These are phyloP conservation scores for Lacerta agilis DNA, from an alignment of 2,797 vertebrate species.

Conservation along the genomic window DNA sequence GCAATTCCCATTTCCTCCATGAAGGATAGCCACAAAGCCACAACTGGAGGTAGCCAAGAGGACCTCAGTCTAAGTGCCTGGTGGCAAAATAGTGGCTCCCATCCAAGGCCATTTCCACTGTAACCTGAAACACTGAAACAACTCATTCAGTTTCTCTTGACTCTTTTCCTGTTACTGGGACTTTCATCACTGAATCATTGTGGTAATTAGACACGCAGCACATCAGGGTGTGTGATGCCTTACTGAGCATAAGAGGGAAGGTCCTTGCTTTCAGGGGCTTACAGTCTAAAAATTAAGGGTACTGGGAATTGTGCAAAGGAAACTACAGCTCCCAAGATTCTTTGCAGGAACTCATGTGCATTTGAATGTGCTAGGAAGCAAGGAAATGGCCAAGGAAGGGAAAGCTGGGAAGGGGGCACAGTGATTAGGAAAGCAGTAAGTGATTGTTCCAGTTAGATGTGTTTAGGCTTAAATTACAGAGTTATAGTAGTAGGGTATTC, in stretches of 20 bases:
- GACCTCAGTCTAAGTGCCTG: rapidly evolving
- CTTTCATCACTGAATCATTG: neutral
- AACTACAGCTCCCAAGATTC: neutral
- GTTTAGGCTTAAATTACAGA: neutral
- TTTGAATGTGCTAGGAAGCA: neutral
- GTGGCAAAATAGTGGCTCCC: neutral
- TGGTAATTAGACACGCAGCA: neutral
- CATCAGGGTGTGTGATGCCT: neutral
- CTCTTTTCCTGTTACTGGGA: neutral
- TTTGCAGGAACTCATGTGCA: too few relatives aligned
- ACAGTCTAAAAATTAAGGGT: neutral
- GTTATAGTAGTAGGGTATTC: too few relatives aligned
- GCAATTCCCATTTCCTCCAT: slow-evolving; percentile 60
- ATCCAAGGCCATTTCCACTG: neutral
- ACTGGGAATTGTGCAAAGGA: neutral
- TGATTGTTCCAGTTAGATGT: neutral
- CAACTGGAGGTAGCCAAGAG: neutral
- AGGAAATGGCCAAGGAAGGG: neutral
- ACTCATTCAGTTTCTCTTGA: neutral
- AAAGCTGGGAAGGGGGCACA: neutral
- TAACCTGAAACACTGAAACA: rapidly evolving
- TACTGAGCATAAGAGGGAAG: neutral
- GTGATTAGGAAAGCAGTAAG: neutral
- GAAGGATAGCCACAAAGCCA: slow-evolving; percentile 55
- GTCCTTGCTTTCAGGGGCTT: neutral